Evolutionary conservation across 2,797 vertebrate species (phyloP), one percentile per base, ranked within the genome.

Genomic region (Dryobates pubescens): DNA sequence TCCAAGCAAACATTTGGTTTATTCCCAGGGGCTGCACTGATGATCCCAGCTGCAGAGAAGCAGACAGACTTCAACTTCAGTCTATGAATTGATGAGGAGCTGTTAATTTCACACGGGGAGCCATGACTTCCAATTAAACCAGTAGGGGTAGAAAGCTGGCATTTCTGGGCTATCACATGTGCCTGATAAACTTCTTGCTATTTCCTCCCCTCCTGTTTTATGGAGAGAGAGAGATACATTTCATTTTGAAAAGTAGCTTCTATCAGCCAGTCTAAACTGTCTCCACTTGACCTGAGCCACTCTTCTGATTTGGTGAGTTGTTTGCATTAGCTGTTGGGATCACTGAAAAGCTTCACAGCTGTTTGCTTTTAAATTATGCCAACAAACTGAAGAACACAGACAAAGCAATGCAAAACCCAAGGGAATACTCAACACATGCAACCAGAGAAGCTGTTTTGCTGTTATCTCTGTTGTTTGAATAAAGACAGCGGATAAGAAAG

Each of bases 191-290:
- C 49, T 8, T 65, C 84, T 62, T 51, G 57, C 38, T 69, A 13
- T 13, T 24, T 13, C 30, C 27, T 27, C 54, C 58, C 26, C 65
- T 89, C 34, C 70, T 72, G 5, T 53, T 83, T 67, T 14, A 90
- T 26, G 15, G 14, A 36, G 51, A 26, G 17, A 26, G 17, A 51
- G 24, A 77, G 56, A 27, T 10, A 20, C 6, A 68, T 32, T 54
- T 82, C 90, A 65, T 74, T 93, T 80, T 80, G 78, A 92, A 88
- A 90, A 84, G 72, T 43, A 30, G 41, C 71, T 90, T 84, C 47
- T 92, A 62, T 38, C 51, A 90, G n/a, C 24, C 1, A 88, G 74
- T 64, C 54, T 77, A 86, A 94, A 82, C 75, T 43, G 24, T 76
- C 74, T 91, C 22, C 54, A 32, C 45, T 75, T 91, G 76, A 78